A percentile compares a stretch with the other conserved stretches of the same genome.
Conservation (phyloP, 2,113 vertebrate species). For the Elephantulus edwardii region DNA sequence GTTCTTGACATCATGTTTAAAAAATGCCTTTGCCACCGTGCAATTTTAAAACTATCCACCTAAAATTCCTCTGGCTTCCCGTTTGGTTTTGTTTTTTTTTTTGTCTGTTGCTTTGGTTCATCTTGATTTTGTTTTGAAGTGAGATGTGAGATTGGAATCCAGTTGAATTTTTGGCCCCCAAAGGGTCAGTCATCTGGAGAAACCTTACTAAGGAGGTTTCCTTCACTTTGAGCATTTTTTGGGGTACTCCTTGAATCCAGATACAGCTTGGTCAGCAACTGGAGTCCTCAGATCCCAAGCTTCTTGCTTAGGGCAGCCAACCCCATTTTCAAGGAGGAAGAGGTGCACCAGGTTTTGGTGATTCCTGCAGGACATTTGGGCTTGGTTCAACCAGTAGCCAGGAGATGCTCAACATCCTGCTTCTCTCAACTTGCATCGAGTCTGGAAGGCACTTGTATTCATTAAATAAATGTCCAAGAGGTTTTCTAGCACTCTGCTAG, state of each 20-base stretch:
- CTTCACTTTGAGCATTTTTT: not conserved
- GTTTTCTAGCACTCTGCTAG: not conserved
- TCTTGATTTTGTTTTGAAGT: constrained; percentile 32
- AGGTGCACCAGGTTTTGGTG: not conserved
- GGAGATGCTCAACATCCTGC: not conserved
- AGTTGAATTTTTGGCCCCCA: not conserved
- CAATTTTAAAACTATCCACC: constrained; percentile 44
- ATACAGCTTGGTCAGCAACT: not conserved
- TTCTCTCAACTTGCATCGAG: not conserved
- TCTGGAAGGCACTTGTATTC: not conserved
- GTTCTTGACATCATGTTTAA: constrained; percentile 52
- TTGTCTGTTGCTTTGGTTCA: constrained; percentile 17
- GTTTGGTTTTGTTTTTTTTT: too few species aligned
- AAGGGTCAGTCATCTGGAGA: not conserved
- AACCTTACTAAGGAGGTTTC: not conserved
- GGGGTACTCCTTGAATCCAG: not conserved
- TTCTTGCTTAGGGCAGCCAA: not conserved
- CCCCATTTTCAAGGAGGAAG: not conserved
- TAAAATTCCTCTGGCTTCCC: constrained; percentile 28
- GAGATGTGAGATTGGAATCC: not conserved
- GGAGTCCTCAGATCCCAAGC: not conserved
- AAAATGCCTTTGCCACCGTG: constrained; percentile 1
- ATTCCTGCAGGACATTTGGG: not conserved
- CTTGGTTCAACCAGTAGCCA: not conserved
- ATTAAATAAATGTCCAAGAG: not conserved